Evolutionary conservation across 2,888 invertebrate genomes (phyloP).

Genomic region (Tipula confusa): DNA sequence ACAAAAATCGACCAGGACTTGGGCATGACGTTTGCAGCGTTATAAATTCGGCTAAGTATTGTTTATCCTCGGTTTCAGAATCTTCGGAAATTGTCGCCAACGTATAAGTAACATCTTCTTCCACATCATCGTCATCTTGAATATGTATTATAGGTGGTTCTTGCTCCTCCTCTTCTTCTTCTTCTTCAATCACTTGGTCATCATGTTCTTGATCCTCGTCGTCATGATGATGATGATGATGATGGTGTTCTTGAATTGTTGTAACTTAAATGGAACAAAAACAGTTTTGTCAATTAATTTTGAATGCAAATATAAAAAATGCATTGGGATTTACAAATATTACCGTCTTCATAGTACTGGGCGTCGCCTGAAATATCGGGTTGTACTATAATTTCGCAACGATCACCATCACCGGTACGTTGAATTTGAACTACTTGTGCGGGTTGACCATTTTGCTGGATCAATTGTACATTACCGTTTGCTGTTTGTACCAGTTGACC

Average conservation of each 20-base stretch:
- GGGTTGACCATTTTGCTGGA: slow-evolving; percentile 47
- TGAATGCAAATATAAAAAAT: not conserved
- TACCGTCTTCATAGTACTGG: slow-evolving; percentile 45
- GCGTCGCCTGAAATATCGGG: slow-evolving; percentile 44
- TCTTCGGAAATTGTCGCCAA: slow-evolving; percentile 36
- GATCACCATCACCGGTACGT: slow-evolving; percentile 38
- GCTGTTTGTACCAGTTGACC: slow-evolving; percentile 41
- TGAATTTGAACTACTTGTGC: slow-evolving; percentile 41
- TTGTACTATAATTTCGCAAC: slow-evolving; percentile 42
- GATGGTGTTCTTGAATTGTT: slow-evolving; percentile 29
- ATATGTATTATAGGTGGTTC: not conserved
- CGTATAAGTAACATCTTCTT: slow-evolving; percentile 37
- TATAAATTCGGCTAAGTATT: slow-evolving; percentile 46
- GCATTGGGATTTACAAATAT: not conserved
- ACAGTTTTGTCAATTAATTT: not conserved
- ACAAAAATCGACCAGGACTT: slow-evolving; percentile 57
- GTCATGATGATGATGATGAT: not conserved
- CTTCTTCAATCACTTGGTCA: not conserved
- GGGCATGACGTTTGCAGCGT: slow-evolving; percentile 54
- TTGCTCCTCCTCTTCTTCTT: slow-evolving; percentile 20
- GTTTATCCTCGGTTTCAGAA: slow-evolving; percentile 38
- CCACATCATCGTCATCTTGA: slow-evolving; percentile 38
- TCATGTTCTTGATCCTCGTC: not conserved
- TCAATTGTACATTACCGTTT: slow-evolving; percentile 44
- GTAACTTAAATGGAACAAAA: slow-evolving; percentile 16